Evolutionary conservation across 2,113 vertebrate species (phyloP).

Genomic region (Nothoprocta pentlandii): DNA sequence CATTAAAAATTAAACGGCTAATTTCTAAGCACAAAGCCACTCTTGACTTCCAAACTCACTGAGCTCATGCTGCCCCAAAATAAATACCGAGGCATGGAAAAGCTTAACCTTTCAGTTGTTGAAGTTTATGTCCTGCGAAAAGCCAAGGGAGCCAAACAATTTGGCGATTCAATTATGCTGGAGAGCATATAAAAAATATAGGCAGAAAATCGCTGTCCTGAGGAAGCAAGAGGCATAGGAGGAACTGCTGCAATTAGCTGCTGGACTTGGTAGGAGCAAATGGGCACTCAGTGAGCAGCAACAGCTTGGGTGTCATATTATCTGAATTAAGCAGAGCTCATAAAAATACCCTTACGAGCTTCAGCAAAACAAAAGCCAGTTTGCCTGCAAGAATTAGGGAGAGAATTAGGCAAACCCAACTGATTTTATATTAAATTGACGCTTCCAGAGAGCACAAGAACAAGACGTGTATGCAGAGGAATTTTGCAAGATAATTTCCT

Average conservation of each 20-base stretch:
- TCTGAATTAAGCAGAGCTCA: not conserved
- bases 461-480: not conserved
- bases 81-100: not conserved
- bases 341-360: not conserved
- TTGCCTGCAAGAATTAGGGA: not conserved
- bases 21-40: not conserved
- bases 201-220: not conserved
- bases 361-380: not conserved
- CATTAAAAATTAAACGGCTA: not conserved
- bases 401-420: not conserved
- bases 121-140: not conserved
- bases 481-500: not conserved
- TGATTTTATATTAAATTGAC: not conserved
- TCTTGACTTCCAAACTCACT: not conserved
- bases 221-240: not conserved
- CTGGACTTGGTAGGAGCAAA: not conserved
- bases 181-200: not conserved
- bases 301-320: fast-evolving
- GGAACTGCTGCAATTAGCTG: not conserved
- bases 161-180: not conserved
- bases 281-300: not conserved
- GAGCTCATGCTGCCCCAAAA: not conserved
- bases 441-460: not conserved
- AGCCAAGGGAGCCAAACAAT: not conserved
- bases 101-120: not conserved